These are phyloP conservation scores for Acanthiza pusilla DNA, from an alignment of 2,797 vertebrate species.

Conservation along the genomic window DNA sequence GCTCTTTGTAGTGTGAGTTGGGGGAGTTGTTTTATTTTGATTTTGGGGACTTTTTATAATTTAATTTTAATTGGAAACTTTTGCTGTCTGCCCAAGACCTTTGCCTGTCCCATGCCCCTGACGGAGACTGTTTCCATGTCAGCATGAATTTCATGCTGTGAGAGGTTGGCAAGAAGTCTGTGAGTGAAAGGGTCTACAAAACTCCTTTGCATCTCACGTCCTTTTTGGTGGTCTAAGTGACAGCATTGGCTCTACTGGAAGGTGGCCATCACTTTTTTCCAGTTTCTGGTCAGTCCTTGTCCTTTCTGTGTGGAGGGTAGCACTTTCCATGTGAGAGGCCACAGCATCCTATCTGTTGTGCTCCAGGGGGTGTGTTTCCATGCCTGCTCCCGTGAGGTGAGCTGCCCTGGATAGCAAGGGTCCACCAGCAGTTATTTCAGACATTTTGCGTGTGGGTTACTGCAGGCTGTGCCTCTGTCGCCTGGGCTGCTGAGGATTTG, in stretches of 20 bases:
- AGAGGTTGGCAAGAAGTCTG: neutral
- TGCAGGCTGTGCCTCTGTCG: neutral
- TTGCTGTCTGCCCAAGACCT: neutral
- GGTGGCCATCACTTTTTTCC: neutral
- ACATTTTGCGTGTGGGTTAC: neutral
- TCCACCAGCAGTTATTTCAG: neutral
- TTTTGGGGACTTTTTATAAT: neutral
- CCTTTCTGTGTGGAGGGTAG: neutral
- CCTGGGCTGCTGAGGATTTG: neutral
- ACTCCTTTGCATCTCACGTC: rapidly evolving
- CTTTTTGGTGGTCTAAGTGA: neutral
- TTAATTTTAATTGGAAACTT: neutral
- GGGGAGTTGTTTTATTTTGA: conserved; percentile 6
- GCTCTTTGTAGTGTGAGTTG: neutral
- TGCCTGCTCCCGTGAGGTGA: neutral
- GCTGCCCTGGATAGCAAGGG: neutral
- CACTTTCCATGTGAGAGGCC: neutral
- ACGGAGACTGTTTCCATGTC: neutral
- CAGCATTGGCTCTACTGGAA: neutral
- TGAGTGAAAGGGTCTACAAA: neutral
- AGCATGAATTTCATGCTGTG: neutral
- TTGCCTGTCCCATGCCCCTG: neutral
- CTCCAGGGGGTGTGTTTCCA: neutral
- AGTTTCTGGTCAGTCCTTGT: neutral
- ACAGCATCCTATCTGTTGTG: neutral